phyloP scores from a whole-genome alignment of 1,140 invertebrate species.

The Danaus melanippus region DNA sequence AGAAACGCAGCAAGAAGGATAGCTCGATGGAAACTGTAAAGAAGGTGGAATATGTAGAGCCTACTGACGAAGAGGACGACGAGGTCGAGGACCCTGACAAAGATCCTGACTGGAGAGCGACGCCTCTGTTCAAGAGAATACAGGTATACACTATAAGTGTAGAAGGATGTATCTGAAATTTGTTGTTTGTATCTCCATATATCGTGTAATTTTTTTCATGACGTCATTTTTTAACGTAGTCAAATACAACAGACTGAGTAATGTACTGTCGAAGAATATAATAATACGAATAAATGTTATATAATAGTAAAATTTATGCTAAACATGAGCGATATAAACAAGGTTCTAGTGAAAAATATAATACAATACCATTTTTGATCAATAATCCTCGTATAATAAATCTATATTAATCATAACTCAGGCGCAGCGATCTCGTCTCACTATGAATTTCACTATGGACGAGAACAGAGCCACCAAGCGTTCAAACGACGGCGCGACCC shows the following conservation, averaged over 20 bases:
- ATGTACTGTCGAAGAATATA: too few species aligned
- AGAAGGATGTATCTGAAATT: too few species aligned
- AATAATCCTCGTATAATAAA: not conserved
- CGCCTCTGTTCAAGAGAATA: constrained; percentile 72
- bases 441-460: constrained; percentile 49
- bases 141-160: constrained; percentile 29
- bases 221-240: too few species aligned
- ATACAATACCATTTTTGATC: too few species aligned
- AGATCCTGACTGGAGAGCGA: constrained; percentile 81
- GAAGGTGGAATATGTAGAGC: constrained; percentile 43
- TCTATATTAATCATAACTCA: constrained; percentile 12
- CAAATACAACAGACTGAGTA: too few species aligned
- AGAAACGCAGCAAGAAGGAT: constrained; percentile 39
- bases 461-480: constrained; percentile 55
- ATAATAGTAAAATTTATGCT: too few species aligned
- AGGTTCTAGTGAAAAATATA: too few species aligned
- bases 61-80: constrained; percentile 53
- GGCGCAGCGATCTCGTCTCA: constrained; percentile 53
- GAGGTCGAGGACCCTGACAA: constrained; percentile 67
- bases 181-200: too few species aligned
- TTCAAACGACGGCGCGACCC: constrained; percentile 67
- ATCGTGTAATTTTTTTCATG: too few species aligned
- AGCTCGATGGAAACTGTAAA: constrained; percentile 23
- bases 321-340: too few species aligned
- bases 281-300: too few species aligned